Evolutionary conservation across 2,113 vertebrate species (phyloP).

Genomic region (Lepisosteus oculatus): DNA sequence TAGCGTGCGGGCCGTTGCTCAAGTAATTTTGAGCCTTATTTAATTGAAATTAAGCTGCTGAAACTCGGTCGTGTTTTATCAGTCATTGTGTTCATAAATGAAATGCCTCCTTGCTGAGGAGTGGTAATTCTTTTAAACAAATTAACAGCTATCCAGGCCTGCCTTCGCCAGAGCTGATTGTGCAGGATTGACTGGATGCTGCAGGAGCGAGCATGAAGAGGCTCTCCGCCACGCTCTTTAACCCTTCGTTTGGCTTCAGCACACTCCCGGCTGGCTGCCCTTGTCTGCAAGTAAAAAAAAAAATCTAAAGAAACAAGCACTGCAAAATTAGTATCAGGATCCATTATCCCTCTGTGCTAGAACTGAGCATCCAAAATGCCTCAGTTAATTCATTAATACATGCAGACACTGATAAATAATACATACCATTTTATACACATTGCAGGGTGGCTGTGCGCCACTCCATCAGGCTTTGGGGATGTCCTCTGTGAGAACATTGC

Average conservation of each 20-base stretch:
- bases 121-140: slow-evolving; percentile 16
- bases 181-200: no score
- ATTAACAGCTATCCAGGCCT: slow-evolving; percentile 10
- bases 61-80: slow-evolving; percentile 14
- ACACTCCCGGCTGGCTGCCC: no score
- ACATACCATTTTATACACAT: no score
- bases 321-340: no score
- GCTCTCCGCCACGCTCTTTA: no score
- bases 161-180: background rate
- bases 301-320: no score
- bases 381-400: background rate
- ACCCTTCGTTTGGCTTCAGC: no score
- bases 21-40: slow-evolving; percentile 11
- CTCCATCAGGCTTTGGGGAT: background rate
- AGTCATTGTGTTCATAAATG: slow-evolving; percentile 20
- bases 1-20: slow-evolving; percentile 10
- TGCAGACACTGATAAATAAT: background rate
- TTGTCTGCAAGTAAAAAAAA: no score
- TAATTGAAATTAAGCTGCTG: slow-evolving; percentile 27
- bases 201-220: no score
- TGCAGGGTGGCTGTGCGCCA: background rate
- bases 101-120: slow-evolving; percentile 21
- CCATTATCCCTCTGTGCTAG: no score
- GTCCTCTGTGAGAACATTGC: background rate
- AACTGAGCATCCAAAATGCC: no score